Base-by-base conservation (phyloP, 2,888 invertebrate genomes). In the Thera britannica region DNA sequence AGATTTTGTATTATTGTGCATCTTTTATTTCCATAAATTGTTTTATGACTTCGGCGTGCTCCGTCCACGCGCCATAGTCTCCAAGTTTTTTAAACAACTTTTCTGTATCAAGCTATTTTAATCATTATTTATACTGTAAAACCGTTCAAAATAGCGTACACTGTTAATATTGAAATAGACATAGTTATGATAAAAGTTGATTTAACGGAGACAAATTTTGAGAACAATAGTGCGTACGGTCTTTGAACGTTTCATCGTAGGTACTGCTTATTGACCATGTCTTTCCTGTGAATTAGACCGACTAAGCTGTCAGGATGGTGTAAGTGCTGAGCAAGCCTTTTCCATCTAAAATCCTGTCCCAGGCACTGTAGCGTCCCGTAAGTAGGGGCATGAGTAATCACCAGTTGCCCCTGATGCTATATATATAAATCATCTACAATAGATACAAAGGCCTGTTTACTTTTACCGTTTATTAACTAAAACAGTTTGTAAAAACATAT, bases 191-290 rank as follows among this genome's bases (percentile, higher is more conserved):
- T 46, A 46, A 9, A 7, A 46, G 44, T 46, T 46, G 44, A 9
- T 44, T 90, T 89, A 62, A 85, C 82, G 79, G 81, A 78, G 83
- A 88, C 88, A 90, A 91, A 54, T 46, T 46, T 9, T 46, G 44
- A 46, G 9, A 46, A 46, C 44, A 46, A 46, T 46, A 46, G 9
- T 9, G 9, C 44, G 9, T 46, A 44, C 9, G 44, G 8, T 46
- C 44, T 9, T 46, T 46, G 44, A 5, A 46, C 9, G 41, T 41
- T 41, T 41, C 41, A 6, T 7, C 41, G 41, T 41, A 41, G 38
- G 23, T 23, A 23, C 23, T 23, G 23, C 23, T 1, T 23, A 23
- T 23, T 23, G 23, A 23, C 23, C 23, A 23, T 23, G 23, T 23
- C 23, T 23, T 23, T 23, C 23, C 23, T 23, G 23, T 23, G 23